Evolutionary conservation across 2,888 invertebrate genomes (phyloP).

Genomic region (Galerucella calmariensis): DNA sequence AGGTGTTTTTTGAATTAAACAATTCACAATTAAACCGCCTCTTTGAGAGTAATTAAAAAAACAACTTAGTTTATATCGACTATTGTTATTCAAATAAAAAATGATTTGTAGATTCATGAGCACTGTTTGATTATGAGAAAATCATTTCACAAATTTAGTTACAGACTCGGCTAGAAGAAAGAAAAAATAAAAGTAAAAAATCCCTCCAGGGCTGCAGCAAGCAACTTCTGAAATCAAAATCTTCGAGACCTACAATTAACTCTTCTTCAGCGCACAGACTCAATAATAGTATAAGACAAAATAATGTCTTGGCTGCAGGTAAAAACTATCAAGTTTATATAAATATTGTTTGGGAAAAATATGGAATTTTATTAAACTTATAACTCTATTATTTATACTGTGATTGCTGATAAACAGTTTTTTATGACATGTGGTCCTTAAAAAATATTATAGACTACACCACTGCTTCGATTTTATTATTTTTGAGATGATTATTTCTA

Average conservation of each 20-base stretch:
- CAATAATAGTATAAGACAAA: conserved; percentile 56
- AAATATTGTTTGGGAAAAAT: neutral
- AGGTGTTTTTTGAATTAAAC: too few species aligned
- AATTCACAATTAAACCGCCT: too few species aligned
- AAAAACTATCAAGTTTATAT: conserved; percentile 14
- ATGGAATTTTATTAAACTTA: neutral
- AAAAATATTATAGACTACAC: too few species aligned
- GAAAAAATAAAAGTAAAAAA: conserved; percentile 67
- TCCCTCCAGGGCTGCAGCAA: conserved; percentile 60
- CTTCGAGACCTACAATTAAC: conserved; percentile 49
- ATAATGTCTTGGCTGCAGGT: conserved; percentile 55
- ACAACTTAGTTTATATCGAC: too few species aligned
- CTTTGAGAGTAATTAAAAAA: too few species aligned
- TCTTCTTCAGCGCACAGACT: conserved; percentile 56
- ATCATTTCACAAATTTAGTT: conserved; percentile 52
- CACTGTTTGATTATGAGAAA: neutral
- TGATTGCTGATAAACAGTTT: too few species aligned
- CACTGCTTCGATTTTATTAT: too few species aligned
- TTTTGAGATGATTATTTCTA: too few species aligned
- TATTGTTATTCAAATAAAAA: neutral
- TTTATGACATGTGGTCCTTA: too few species aligned
- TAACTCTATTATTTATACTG: too few species aligned
- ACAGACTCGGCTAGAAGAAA: conserved; percentile 69
- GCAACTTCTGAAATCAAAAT: conserved; percentile 55
- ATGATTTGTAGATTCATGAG: neutral